Percentiles rank a stretch among this genome's conserved stretches.
These are phyloP conservation scores for Acanthiza pusilla DNA, from an alignment of 2,797 vertebrate species.

Conservation along the genomic window DNA sequence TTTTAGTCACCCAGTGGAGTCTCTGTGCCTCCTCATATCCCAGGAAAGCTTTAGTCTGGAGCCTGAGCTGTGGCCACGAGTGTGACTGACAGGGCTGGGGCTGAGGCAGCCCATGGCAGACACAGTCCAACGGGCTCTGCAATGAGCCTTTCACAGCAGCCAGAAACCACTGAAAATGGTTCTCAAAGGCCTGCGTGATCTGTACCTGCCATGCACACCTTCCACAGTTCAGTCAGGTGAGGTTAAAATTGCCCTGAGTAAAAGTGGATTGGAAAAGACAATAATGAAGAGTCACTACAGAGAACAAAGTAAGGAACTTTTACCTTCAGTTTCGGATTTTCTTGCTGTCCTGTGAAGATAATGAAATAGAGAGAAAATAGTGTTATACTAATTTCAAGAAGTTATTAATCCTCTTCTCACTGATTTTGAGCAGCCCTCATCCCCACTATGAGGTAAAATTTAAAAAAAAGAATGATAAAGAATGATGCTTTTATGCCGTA, in stretches of 20 bases:
- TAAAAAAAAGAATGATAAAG: not conserved
- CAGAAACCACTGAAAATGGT: not conserved
- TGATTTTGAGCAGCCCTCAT: not conserved
- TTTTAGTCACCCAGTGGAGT: conserved; percentile 11
- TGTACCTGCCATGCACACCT: not conserved
- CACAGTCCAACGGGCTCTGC: not conserved
- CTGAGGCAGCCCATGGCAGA: not conserved
- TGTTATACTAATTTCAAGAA: not conserved
- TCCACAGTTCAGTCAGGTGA: not conserved
- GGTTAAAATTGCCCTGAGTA: not conserved
- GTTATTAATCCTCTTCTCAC: not conserved
- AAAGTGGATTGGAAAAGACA: not conserved
- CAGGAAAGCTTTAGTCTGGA: not conserved
- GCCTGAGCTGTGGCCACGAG: not conserved
- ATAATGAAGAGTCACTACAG: not conserved
- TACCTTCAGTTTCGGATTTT: conserved; percentile 66
- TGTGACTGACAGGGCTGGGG: not conserved
- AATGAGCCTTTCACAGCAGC: not conserved
- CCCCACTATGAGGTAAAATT: not conserved
- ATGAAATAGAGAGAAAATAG: conserved; percentile 7
- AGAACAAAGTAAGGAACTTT: not conserved
- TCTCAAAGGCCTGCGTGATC: not conserved
- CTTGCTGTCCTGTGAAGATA: conserved; percentile 50
- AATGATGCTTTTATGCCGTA: not conserved
- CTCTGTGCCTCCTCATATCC: not conserved